Conservation (phyloP, 2,113 vertebrate species). For the Ceyx cyanopectus region DNA sequence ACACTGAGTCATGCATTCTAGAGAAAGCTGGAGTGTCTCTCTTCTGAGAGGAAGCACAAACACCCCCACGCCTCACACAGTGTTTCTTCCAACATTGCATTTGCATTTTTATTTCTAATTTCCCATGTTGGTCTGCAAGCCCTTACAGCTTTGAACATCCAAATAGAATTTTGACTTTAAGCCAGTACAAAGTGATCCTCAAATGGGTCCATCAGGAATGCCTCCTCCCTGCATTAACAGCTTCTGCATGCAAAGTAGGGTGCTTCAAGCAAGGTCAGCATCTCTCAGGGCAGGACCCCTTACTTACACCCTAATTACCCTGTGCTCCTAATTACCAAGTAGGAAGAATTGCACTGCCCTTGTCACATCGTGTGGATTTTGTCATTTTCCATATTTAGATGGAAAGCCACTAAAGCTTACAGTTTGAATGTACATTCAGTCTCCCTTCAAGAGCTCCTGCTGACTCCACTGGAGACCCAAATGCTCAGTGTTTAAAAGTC, state of each 20-base stretch:
- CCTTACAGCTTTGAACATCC: conserved; percentile 23
- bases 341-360: background rate
- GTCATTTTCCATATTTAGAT: background rate
- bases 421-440: too few relatives aligned
- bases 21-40: background rate
- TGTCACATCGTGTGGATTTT: background rate
- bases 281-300: conserved; percentile 15
- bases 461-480: background rate
- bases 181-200: conserved; percentile 34
- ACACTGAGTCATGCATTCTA: background rate
- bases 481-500: background rate
- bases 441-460: background rate
- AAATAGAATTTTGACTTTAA: conserved; percentile 40
- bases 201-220: conserved; percentile 22
- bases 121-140: conserved; percentile 13
- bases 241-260: conserved; percentile 51
- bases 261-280: conserved; percentile 47
- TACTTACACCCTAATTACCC: conserved; percentile 62
- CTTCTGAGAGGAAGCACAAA: background rate
- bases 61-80: background rate
- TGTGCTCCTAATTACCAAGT: conserved; percentile 43
- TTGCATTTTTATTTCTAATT: conserved; percentile 41
- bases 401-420: background rate
- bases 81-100: background rate
- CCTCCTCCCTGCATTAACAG: conserved; percentile 21